phyloP scores from a whole-genome alignment of 1,140 invertebrate genomes.

The Papilio polyxenes region DNA sequence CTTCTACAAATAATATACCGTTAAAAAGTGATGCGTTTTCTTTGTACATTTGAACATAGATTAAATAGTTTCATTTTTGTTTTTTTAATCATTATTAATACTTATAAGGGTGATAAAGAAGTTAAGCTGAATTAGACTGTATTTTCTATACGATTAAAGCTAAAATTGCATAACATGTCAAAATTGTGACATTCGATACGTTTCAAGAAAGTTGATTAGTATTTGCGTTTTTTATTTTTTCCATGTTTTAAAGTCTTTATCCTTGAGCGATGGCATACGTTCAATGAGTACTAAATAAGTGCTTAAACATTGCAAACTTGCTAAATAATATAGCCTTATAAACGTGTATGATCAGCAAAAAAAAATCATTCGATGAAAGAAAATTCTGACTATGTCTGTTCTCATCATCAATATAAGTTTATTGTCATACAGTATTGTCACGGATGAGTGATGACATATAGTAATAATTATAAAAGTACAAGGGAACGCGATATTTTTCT shows the following conservation, averaged over 20 bases:
- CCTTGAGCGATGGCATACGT: conserved; percentile 43
- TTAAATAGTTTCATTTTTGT: neutral
- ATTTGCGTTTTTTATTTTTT: conserved; percentile 31
- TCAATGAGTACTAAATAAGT: conserved; percentile 47
- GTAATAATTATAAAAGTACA: no score
- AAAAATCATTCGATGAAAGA: conserved; percentile 5
- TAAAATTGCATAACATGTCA: neutral
- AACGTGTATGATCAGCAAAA: conserved; percentile 46
- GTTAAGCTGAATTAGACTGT: neutral
- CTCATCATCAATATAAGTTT: no score
- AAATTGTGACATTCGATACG: conserved; percentile 22
- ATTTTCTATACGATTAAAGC: neutral
- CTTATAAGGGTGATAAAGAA: neutral
- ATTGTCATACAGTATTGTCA: no score
- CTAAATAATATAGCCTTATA: conserved; percentile 55
- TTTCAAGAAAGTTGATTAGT: conserved; percentile 35
- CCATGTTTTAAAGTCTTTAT: conserved; percentile 41
- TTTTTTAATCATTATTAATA: neutral
- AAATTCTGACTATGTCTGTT: neutral
- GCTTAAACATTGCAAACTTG: conserved; percentile 54
- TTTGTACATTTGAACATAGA: neutral
- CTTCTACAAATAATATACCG: neutral
- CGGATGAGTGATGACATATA: no score
- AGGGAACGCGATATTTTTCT: no score
- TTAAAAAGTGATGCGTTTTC: neutral